These are phyloP conservation scores for Glyphotaelius pellucidus DNA, from an alignment of 2,888 invertebrate genomes.

Conservation along the genomic window DNA sequence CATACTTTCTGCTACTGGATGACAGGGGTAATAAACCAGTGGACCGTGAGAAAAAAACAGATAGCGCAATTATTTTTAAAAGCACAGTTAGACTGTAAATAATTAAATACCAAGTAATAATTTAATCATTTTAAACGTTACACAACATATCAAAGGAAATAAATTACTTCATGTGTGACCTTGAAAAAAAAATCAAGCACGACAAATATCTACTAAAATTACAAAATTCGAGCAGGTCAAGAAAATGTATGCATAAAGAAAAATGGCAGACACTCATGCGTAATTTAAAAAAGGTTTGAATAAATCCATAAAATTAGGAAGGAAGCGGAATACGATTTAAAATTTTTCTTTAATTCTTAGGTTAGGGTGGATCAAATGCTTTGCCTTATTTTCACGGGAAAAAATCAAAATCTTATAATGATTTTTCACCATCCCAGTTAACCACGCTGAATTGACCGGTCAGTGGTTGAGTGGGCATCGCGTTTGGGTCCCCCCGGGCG, in stretches of 20 bases:
- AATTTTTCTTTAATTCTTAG: too few species aligned
- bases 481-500: too few species aligned
- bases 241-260: neutral
- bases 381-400: too few species aligned
- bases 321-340: too few species aligned
- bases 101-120: neutral
- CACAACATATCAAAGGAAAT: neutral
- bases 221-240: neutral
- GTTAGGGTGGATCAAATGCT: too few species aligned
- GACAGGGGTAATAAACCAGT: constrained; percentile 7
- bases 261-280: neutral
- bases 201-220: neutral
- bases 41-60: neutral
- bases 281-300: too few species aligned
- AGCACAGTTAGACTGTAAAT: neutral
- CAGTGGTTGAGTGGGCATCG: too few species aligned
- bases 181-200: too few species aligned
- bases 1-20: constrained; percentile 20
- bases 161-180: neutral
- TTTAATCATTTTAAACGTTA: neutral
- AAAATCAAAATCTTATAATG: too few species aligned
- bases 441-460: too few species aligned
- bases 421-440: too few species aligned
- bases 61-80: neutral
- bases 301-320: too few species aligned